phyloP scores from a whole-genome alignment of 2,113 vertebrate species.

The Salvelinus sp. region DNA sequence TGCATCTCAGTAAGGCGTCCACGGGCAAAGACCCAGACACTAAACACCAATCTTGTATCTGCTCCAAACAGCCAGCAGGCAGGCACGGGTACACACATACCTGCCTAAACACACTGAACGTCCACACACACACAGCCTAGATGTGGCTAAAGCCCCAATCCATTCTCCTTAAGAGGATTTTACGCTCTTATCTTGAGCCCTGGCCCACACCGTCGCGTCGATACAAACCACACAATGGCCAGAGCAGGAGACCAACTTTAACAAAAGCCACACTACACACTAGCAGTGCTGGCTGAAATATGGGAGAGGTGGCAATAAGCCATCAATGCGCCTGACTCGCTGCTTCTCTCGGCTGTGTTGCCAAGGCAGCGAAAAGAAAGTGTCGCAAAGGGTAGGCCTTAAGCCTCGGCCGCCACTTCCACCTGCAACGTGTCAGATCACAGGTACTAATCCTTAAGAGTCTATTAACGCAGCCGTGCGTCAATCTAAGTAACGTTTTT shows the following conservation, averaged over 20 bases:
- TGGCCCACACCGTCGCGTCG: neutral
- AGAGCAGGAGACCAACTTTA: neutral
- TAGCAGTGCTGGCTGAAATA: neutral
- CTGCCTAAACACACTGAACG: neutral
- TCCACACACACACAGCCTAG: too few relatives aligned
- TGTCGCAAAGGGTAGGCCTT: neutral
- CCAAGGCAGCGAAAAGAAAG: neutral
- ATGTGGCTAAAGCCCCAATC: too few relatives aligned
- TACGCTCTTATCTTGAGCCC: conserved; percentile 7
- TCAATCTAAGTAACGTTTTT: too few relatives aligned
- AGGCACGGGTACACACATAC: neutral
- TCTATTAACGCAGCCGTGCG: too few relatives aligned
- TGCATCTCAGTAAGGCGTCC: neutral
- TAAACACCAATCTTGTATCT: neutral
- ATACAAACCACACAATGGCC: neutral
- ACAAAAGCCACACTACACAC: neutral
- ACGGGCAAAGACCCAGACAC: conserved; percentile 1
- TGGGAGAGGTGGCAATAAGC: neutral
- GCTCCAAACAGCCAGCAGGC: neutral
- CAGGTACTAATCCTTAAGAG: too few relatives aligned
- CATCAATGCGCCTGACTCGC: neutral
- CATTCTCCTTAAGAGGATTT: conserved; percentile 14
- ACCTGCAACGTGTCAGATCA: too few relatives aligned
- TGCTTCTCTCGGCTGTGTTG: neutral
- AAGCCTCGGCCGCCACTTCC: neutral